phyloP scores from a whole-genome alignment of 2,113 vertebrate genomes.

The Bos indicus region DNA sequence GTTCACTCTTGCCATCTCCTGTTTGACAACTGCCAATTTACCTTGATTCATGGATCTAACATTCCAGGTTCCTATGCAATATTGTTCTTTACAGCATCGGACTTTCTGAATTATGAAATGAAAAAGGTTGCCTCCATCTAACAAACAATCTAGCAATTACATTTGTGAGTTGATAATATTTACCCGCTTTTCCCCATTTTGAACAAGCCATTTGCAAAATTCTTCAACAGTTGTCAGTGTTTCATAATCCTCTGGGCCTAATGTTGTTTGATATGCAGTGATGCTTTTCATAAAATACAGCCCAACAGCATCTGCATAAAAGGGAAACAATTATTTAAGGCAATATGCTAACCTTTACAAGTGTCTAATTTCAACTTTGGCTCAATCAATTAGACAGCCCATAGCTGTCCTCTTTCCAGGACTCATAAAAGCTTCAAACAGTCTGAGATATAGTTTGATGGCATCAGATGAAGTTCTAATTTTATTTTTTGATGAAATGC shows the following conservation, averaged over 20 bases:
- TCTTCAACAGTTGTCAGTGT: constrained; percentile 61
- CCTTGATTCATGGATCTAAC: not conserved
- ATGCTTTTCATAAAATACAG: constrained; percentile 73
- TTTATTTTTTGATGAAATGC: not conserved
- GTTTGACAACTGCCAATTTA: not conserved
- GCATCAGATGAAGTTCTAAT: not conserved
- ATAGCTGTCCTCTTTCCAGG: not conserved
- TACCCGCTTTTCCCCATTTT: constrained; percentile 71
- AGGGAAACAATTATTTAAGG: not conserved
- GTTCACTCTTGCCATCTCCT: not conserved
- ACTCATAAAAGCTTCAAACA: not conserved
- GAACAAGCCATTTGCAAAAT: constrained; percentile 75
- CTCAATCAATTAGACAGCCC: not conserved
- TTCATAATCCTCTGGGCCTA: constrained; percentile 54
- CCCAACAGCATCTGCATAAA: constrained; percentile 65
- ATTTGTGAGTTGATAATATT: not conserved
- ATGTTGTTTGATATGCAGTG: constrained; percentile 37
- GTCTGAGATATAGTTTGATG: not conserved
- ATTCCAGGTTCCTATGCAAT: not conserved
- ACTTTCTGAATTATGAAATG: not conserved
- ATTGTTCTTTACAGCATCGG: not conserved
- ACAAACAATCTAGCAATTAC: not conserved
- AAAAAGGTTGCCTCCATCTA: not conserved
- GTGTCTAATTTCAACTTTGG: not conserved
- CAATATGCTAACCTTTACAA: not conserved